Evolutionary conservation across 2,113 vertebrate species (phyloP).

Genomic region (Silurus meridionalis): DNA sequence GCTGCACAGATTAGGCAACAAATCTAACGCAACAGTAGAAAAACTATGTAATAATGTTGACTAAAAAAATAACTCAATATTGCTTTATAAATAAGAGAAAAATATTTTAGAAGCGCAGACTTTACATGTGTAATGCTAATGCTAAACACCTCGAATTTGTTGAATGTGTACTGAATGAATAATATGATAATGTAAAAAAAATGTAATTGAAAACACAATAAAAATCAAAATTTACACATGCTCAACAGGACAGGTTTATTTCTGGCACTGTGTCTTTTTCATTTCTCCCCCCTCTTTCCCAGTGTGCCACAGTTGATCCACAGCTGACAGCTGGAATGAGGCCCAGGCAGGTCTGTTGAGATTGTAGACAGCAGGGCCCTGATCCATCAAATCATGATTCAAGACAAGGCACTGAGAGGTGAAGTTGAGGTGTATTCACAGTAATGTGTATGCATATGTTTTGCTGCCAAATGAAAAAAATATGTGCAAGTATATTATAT

Average conservation of each 20-base stretch:
- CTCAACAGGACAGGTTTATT: constrained; percentile 6
- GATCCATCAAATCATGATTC: not conserved
- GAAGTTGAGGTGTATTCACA: not conserved
- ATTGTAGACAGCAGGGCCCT: not conserved
- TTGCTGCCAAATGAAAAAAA: not conserved
- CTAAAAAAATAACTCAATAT: not conserved
- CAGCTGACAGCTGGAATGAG: not conserved
- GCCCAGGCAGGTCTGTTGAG: not conserved
- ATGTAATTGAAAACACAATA: not conserved
- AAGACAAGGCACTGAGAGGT: not conserved
- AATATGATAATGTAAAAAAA: not conserved
- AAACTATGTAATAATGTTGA: not conserved
- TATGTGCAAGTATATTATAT: not conserved
- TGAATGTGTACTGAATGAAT: not conserved
- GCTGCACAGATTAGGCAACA: not conserved
- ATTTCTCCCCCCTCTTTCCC: not conserved
- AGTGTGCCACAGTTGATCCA: not conserved
- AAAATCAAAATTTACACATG: not conserved
- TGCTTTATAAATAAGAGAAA: not conserved
- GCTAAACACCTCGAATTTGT: not conserved
- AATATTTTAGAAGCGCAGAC: not conserved
- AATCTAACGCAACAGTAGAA: not conserved
- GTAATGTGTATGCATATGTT: not conserved
- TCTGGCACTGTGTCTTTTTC: not conserved
- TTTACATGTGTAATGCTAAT: not conserved